A percentile compares a stretch with the other conserved stretches of the same genome.
These are phyloP conservation scores for Condylura cristata DNA, from an alignment of 2,113 vertebrate genomes.

Conservation along the genomic window DNA sequence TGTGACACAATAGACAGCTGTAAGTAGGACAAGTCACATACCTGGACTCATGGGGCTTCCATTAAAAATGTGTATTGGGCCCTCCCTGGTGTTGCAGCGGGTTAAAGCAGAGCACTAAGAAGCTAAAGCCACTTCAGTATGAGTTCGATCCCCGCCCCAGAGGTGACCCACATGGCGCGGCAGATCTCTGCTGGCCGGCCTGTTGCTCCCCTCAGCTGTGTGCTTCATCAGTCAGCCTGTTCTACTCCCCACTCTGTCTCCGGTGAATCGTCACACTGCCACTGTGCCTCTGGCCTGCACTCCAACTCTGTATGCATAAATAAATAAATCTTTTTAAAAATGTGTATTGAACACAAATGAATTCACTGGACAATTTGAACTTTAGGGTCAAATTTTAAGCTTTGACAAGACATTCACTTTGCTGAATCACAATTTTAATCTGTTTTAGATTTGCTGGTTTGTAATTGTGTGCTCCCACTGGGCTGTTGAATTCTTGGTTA, in stretches of 20 bases:
- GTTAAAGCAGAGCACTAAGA: too few species aligned
- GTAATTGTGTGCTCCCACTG: background rate
- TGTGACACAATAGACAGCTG: background rate
- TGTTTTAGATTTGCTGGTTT: background rate
- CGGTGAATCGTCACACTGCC: too few species aligned
- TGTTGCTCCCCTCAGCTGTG: too few species aligned
- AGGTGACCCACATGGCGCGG: too few species aligned
- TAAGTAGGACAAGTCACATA: background rate
- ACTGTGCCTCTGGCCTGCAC: too few species aligned
- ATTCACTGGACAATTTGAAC: conserved; percentile 11
- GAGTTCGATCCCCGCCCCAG: too few species aligned
- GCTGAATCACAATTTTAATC: background rate
- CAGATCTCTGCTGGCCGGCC: too few species aligned
- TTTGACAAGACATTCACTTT: background rate
- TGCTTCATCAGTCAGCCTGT: too few species aligned
- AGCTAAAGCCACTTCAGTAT: too few species aligned
- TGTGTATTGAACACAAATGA: background rate
- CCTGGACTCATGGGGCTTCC: background rate
- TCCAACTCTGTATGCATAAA: too few species aligned
- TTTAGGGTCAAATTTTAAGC: background rate
- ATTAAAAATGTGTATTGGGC: background rate
- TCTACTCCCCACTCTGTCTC: too few species aligned
- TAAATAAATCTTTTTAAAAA: background rate
- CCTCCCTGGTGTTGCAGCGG: too few species aligned
- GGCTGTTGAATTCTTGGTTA: background rate